A percentile compares a stretch with the other conserved stretches of the same genome.
Conservation (phyloP, 2,113 vertebrate genomes). For the Barnardius zonarius region DNA sequence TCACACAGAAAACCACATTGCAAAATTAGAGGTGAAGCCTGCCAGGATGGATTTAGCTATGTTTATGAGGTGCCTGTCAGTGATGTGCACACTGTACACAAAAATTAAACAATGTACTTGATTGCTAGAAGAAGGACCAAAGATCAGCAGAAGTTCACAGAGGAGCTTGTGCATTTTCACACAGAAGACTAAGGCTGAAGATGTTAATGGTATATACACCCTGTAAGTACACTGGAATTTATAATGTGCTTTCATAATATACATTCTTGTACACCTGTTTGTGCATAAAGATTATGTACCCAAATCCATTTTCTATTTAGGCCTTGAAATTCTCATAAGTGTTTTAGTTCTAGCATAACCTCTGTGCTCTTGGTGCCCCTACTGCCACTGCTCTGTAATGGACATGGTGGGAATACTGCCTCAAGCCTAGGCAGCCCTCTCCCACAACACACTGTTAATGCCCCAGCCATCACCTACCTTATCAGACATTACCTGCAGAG, state of each 20-base stretch:
- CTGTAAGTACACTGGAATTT: accelerated
- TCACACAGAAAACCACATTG: background rate
- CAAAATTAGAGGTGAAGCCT: slow-evolving; percentile 25
- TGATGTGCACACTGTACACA: background rate
- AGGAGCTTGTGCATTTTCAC: background rate
- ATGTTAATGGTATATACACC: background rate
- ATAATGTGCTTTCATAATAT: background rate
- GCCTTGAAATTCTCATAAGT: background rate
- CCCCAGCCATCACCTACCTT: background rate
- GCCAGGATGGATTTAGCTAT: background rate
- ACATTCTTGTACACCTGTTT: too few relatives aligned
- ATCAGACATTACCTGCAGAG: background rate
- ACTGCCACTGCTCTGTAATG: background rate
- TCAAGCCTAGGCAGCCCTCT: background rate
- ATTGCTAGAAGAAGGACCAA: background rate
- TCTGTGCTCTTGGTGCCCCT: too few relatives aligned
- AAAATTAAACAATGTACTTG: background rate
- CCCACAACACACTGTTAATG: too few relatives aligned
- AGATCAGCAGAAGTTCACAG: background rate
- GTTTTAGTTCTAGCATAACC: background rate
- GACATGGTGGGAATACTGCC: background rate
- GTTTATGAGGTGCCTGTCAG: background rate
- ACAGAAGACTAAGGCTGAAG: background rate
- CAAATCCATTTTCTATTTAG: background rate
- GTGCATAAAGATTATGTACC: background rate